A percentile compares a stretch with the other conserved stretches of the same genome.
Evolutionary conservation across 2,888 invertebrate genomes (phyloP).

Genomic region (Sicus ferrugineus): DNA sequence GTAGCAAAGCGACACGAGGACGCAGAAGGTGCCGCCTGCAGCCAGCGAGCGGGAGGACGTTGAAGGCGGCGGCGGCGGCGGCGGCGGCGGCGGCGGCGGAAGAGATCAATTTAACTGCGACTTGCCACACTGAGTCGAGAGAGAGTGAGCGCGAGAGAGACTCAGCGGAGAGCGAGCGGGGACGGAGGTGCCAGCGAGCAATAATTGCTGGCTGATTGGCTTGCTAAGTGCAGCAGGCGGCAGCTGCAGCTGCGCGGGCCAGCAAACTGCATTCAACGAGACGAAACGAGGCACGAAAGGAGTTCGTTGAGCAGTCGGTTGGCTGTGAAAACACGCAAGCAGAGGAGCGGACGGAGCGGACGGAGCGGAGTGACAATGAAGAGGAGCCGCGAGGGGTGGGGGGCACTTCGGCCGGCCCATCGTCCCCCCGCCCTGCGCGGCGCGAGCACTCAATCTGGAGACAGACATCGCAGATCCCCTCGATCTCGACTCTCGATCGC

Average conservation of each 20-base stretch:
- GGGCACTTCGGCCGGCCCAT: neutral
- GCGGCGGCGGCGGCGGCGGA: neutral
- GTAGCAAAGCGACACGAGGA: neutral
- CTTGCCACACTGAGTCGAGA: neutral
- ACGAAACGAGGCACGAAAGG: too few species aligned
- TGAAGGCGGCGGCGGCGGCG: neutral
- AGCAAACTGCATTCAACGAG: too few species aligned
- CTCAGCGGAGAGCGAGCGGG: too few species aligned
- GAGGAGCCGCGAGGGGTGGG: slow-evolving; percentile 5
- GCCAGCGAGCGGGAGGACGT: too few species aligned
- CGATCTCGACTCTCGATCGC: neutral
- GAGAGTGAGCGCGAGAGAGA: neutral
- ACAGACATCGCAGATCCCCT: neutral
- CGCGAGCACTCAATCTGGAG: neutral
- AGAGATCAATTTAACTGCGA: neutral
- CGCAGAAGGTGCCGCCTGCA: neutral
- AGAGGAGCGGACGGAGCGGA: too few species aligned
- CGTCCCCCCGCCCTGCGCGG: too few species aligned
- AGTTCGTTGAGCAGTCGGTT: too few species aligned
- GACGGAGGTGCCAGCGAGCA: neutral
- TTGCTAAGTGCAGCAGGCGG: neutral
- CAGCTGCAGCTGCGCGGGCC: slow-evolving; percentile 11
- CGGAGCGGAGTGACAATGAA: slow-evolving; percentile 45
- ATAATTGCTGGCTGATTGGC: too few species aligned
- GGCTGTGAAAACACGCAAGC: too few species aligned